Base-by-base conservation (phyloP, 1,140 invertebrate species). In the Sinonovacula constricta region DNA sequence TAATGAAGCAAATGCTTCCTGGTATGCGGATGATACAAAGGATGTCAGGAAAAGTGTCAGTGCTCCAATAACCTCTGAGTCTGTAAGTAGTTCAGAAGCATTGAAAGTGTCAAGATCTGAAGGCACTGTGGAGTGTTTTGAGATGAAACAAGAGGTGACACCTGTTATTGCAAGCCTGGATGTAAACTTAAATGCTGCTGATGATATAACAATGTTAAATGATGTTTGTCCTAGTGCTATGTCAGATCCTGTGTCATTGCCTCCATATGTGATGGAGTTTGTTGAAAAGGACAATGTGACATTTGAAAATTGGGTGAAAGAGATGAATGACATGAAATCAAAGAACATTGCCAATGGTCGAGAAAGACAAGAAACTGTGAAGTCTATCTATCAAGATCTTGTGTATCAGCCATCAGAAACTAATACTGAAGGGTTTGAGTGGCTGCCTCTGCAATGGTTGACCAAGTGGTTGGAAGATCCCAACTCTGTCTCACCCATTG, bases 381-480 rank as follows among this genome's bases (percentile, higher is more conserved):
- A 83, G 39, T 65, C 81, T 22, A 85, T 85, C 7, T 89, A 84
- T 77, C 68, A 80, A 10, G 80, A 74, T 49, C 81, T 87, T 24
- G 49, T 74, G 24, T 79, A 67, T 28, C 66, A 45, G 53, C 69
- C 31, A 56, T 24, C 34, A 28, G 57, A 72, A n/a, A 45, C 34
- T 22, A 66, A 75, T 56, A 26, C 31, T 2, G 53, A 77, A 12
- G 57, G 69, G 7, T 92, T 88, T 79, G 91, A 93, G 65, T 93
- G 93, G 92, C 83, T 94, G 39, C 87, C 91, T 22, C 89, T 83
- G 3, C 90, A 91, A 28, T 93, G 93, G 93, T 72, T 93, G 15
- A 85, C 84, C 3, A 92, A 91, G 63, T 92, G 92, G 88, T 83
- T 92, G 4, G 75, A 84, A 33, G 87, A 88, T 33, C 86, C 86